phyloP scores from a whole-genome alignment of 1,140 invertebrate species.

The Drosophila ficusphila region DNA sequence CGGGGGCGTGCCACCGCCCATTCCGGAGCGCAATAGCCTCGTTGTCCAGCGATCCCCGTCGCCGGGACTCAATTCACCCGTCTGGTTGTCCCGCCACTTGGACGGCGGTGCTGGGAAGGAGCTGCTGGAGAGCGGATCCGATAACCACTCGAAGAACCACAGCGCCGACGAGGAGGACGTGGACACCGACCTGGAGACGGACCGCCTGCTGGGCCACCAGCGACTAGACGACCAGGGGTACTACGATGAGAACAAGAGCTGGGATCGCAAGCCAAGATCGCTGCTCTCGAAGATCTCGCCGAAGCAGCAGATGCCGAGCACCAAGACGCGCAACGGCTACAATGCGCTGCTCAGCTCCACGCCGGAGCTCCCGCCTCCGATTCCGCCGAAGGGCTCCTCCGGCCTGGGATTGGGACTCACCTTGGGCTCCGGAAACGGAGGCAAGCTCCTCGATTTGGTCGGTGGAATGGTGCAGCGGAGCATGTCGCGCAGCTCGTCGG shows the following conservation, averaged over 20 bases:
- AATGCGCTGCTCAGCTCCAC: constrained; percentile 79
- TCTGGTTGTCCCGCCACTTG: constrained; percentile 75
- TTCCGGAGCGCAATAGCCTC: constrained; percentile 63
- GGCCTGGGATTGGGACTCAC: constrained; percentile 12
- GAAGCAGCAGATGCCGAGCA: constrained; percentile 76
- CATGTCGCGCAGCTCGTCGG: constrained; percentile 69
- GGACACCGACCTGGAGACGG: constrained; percentile 95
- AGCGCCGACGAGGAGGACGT: constrained; percentile 89
- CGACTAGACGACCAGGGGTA: constrained; percentile 95
- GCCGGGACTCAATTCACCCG: constrained; percentile 71
- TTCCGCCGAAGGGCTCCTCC: constrained; percentile 65
- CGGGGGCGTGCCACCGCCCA: constrained; percentile 62
- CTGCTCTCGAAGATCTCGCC: constrained; percentile 81
- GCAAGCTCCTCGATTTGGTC: constrained; percentile 61
- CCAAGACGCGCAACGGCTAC: constrained; percentile 82
- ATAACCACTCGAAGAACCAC: constrained; percentile 78
- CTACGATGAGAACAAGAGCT: constrained; percentile 92
- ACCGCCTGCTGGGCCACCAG: constrained; percentile 94
- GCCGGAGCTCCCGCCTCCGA: constrained; percentile 72
- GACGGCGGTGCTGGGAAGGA: constrained; percentile 55
- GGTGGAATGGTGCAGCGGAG: constrained; percentile 58
- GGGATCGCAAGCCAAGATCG: constrained; percentile 77
- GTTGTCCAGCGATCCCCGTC: constrained; percentile 57
- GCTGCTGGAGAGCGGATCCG: constrained; percentile 65
- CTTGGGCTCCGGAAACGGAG: constrained; percentile 13